phyloP scores from a whole-genome alignment of 2,888 invertebrate genomes.

The Kryphioiulus occultus region DNA sequence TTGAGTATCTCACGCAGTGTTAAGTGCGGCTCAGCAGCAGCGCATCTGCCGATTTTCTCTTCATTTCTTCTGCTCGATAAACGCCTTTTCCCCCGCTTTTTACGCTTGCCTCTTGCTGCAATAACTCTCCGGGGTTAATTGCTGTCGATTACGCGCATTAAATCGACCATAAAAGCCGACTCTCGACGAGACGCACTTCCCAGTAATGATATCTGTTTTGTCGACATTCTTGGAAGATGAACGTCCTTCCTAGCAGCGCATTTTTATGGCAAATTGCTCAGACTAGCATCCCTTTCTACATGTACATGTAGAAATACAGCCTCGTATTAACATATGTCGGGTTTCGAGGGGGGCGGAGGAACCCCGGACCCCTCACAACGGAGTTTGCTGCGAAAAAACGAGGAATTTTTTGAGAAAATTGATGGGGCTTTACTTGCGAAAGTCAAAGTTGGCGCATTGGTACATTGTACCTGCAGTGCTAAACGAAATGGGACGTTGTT shows the following conservation, averaged over 20 bases:
- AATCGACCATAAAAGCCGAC: slow-evolving; percentile 2
- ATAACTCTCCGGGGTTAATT: slow-evolving; percentile 30
- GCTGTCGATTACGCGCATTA: slow-evolving; percentile 30
- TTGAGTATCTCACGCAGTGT: no score
- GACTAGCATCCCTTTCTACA: neutral
- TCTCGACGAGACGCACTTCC: neutral
- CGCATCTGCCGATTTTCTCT: neutral
- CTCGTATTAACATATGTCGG: no score
- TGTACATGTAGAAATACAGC: no score
- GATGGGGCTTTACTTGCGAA: no score
- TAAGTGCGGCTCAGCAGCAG: no score
- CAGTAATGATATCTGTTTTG: neutral
- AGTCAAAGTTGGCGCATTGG: no score
- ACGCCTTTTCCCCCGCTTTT: neutral
- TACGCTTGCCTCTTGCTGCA: neutral
- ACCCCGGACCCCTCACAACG: no score
- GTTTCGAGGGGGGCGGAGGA: no score
- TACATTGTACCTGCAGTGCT: no score
- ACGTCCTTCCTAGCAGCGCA: neutral
- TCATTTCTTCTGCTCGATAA: slow-evolving; percentile 1
- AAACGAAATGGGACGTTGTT: no score
- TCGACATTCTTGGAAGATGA: neutral
- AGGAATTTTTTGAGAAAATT: no score
- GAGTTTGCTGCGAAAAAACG: no score
- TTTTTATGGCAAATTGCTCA: neutral